Evolutionary conservation across 1,140 invertebrate genomes (phyloP), one percentile per base, ranked within the genome.

Genomic region (Heliconius melpomene): DNA sequence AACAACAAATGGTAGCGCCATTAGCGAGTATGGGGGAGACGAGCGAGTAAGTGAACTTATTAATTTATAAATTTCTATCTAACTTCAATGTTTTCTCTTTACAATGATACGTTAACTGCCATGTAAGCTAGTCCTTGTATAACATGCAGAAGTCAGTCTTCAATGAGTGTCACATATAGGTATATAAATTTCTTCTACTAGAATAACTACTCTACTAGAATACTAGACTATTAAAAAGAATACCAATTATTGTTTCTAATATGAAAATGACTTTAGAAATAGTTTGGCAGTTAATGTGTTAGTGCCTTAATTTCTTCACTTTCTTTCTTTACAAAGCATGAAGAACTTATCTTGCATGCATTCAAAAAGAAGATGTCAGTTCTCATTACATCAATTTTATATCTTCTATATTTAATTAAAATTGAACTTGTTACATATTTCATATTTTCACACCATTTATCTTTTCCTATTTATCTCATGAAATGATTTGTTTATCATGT

Each of bases 21-120:
- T 86, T 96, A 52, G 95, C 95, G 60, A 96, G 95, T 84, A 96
- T 96, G 86, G 95, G 95, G 60, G 95, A 96, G 85, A 95, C 95
- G 7, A 95, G 94, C 91, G 95, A 96, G 95, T 96, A 88, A 95
- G 95, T 84, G 40, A 18, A 72, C 50, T 46, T 70, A 52, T 11
- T 26, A 70, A 70, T 70, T 70, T 70, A 32, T 26, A 20, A 32
- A 11, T 23, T 70, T 32, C 32, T 32, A 32, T 5, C 8, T 9
- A 70, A 13, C 2, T 40, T 70, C 5, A 2, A 70, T 32, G 7
- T 23, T 57, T 23, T 52, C 50, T 52, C 20, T 57, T 57, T 23
- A 57, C 20, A 57, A 57, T 57, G 9, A 23, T 57, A 57, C 9
- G 8, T 57, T 57, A 57, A n/a, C 54, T 57, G 54, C n/a, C 54